These are phyloP conservation scores for Hypercompe scribonia DNA, from an alignment of 2,888 invertebrate genomes.

Conservation along the genomic window DNA sequence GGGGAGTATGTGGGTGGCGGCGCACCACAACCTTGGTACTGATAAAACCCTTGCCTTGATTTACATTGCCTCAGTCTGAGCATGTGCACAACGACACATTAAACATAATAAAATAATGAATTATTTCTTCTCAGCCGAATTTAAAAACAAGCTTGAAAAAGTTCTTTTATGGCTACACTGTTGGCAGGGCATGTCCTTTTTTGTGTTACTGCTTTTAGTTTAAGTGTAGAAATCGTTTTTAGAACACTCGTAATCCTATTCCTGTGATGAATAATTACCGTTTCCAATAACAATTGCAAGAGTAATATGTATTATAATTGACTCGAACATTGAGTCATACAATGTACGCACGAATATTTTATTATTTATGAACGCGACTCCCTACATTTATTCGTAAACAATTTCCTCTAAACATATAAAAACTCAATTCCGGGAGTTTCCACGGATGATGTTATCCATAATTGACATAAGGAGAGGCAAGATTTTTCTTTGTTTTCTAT, in stretches of 20 bases:
- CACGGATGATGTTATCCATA: conserved; percentile 7
- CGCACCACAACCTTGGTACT: conserved; percentile 43
- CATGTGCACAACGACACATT: conserved; percentile 14
- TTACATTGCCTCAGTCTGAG: conserved; percentile 35
- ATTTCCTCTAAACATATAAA: conserved; percentile 42
- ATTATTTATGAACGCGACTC: neutral
- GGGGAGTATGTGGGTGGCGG: conserved; percentile 24
- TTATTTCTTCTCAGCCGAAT: conserved; percentile 30
- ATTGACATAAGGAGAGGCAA: conserved; percentile 17
- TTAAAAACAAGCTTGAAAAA: conserved; percentile 35
- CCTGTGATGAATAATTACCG: neutral
- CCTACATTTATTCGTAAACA: conserved; percentile 5
- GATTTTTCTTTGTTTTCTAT: conserved; percentile 30
- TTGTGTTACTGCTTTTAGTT: neutral
- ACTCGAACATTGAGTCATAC: conserved; percentile 37
- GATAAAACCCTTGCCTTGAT: conserved; percentile 44
- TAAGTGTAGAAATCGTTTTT: neutral
- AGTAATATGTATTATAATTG: conserved; percentile 16
- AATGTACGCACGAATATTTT: conserved; percentile 7
- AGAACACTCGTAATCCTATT: conserved; percentile 4
- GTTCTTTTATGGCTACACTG: conserved; percentile 1
- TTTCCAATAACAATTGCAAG: conserved; percentile 17
- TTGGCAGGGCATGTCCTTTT: neutral
- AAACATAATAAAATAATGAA: conserved; percentile 26
- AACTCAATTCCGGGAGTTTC: conserved; percentile 30